phyloP scores from a whole-genome alignment of 2,888 invertebrate genomes.

The Acanthosepion pharaonis region DNA sequence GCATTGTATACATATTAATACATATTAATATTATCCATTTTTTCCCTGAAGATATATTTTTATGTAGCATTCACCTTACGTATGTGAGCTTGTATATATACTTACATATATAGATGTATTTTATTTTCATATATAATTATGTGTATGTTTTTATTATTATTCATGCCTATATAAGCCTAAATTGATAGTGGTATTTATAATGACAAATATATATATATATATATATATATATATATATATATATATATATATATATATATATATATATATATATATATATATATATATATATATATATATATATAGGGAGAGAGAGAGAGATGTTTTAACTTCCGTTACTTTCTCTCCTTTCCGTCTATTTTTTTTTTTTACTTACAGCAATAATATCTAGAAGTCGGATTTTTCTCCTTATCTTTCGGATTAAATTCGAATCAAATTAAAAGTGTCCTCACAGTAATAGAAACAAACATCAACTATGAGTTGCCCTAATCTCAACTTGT shows the following conservation, averaged over 20 bases:
- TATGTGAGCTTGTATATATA: not conserved
- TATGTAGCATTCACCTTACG: not conserved
- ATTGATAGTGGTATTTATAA: not conserved
- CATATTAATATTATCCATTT: too few relatives aligned
- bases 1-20: too few relatives aligned
- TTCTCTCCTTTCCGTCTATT: not conserved
- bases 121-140: too few relatives aligned
- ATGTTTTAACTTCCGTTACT: not conserved
- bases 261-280: not conserved
- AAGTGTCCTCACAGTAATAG: not conserved
- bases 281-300: not conserved
- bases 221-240: not conserved
- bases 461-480: not conserved
- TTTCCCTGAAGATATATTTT: too few relatives aligned
- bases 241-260: not conserved
- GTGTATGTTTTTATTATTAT: not conserved
- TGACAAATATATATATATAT: not conserved
- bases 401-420: not conserved
- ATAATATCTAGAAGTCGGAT: not conserved
- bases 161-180: not conserved
- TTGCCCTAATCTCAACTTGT: not conserved
- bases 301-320: not conserved
- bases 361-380: not conserved
- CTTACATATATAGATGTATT: too few relatives aligned
- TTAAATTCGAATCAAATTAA: not conserved